Evolutionary conservation across 2,113 vertebrate genomes (phyloP).

Genomic region (Sorex fumeus): DNA sequence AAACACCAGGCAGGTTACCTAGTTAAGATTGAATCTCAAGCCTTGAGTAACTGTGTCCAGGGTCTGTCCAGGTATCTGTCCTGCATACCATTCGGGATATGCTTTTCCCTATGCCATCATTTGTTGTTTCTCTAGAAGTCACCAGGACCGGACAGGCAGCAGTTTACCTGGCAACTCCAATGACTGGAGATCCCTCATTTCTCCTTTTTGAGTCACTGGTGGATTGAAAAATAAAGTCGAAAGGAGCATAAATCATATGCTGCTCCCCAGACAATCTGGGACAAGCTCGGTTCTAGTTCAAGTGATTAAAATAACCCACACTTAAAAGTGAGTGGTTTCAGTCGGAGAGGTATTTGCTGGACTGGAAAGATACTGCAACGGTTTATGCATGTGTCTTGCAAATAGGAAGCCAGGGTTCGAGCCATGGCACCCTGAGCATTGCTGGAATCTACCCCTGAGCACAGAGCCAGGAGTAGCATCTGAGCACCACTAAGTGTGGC

Average conservation of each 20-base stretch:
- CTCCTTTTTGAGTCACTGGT: conserved; percentile 65
- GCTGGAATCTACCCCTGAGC: too few relatives aligned
- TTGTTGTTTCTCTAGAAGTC: conserved; percentile 48
- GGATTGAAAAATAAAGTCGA: conserved; percentile 65
- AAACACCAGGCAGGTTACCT: conserved; percentile 20
- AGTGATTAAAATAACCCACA: conserved; percentile 69
- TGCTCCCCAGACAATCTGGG: conserved; percentile 74
- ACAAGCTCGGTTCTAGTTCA: conserved; percentile 57
- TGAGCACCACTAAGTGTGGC: too few relatives aligned
- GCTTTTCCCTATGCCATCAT: neutral
- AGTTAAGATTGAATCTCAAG: conserved; percentile 54
- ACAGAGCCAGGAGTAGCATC: too few relatives aligned
- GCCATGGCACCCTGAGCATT: neutral
- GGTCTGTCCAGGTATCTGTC: neutral
- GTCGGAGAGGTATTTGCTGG: neutral
- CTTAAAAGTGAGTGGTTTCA: conserved; percentile 57
- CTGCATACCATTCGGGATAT: conserved; percentile 2
- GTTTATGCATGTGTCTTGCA: neutral
- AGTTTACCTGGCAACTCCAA: conserved; percentile 29
- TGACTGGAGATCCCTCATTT: conserved; percentile 52
- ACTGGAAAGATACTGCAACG: neutral
- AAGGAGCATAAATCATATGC: conserved; percentile 71
- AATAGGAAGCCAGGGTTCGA: neutral
- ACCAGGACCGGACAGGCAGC: conserved; percentile 12
- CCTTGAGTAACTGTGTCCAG: neutral